Evolutionary conservation across 2,797 vertebrate species (phyloP), one percentile per base, ranked within the genome.

Genomic region (Sphenopsis melanotis): DNA sequence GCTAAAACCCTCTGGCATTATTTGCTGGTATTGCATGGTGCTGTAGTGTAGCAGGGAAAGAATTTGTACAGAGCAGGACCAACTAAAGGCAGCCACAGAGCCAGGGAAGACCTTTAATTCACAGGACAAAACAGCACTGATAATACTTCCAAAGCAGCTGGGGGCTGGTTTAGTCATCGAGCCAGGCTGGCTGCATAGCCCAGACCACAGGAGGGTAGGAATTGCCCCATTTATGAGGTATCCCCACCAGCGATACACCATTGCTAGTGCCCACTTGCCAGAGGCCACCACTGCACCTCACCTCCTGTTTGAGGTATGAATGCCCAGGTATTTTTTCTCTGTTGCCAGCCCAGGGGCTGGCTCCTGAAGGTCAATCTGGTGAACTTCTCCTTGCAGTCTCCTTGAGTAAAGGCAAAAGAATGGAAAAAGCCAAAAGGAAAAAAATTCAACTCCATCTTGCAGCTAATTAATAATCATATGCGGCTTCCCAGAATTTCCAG

Each of bases 391-490:
- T 59, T 86, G 37, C 27, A 76, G 8, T 32, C n/a, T 57, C n/a
- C n/a, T 57, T 60, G 59, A 72, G 59, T 32, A 50, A 81, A 83
- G 30, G 23, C 15, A 52, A 78, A 72, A 76, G 22, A 83, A 64
- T 20, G 23, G 49, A 34, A 87, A 90, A 93, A 82, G 36, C 11
- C 59, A 50, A 82, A 90, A 34, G 11, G 37, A 10, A 66, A 80
- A 65, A 70, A 7, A 3, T 2, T 59, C 36, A 29, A 6, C 42
- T 87, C 34, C 30, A 49, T 83, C 83, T 94, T 92, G 72, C 69
- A 89, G 72, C 36, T 95, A 59, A 89, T 83, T 95, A 71, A 82
- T 95, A 97, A 93, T 90, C 32, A 64, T 57, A 86, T 27, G 60
- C 7, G 0, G 55, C 88, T 90, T 72, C 36, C 70, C 61, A 93